A percentile compares a stretch with the other conserved stretches of the same genome.
These are phyloP conservation scores for Leptinotarsa defecta DNA, from an alignment of 1,140 invertebrate species.

Conservation along the genomic window DNA sequence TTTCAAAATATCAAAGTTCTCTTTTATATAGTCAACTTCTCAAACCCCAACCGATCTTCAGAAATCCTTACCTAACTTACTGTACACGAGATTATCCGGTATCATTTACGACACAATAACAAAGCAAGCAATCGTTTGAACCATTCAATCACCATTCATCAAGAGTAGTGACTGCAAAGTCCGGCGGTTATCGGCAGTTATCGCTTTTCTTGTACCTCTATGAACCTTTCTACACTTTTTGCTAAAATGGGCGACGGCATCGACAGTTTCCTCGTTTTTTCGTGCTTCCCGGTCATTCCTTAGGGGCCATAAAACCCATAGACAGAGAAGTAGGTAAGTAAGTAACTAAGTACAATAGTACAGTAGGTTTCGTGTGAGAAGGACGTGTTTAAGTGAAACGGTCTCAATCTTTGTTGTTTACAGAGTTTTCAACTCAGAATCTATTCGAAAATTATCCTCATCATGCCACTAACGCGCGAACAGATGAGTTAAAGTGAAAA, in stretches of 20 bases:
- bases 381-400: too few relatives aligned
- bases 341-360: too few relatives aligned
- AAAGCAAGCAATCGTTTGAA: background rate
- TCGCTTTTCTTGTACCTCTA: too few relatives aligned
- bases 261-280: conserved; percentile 60
- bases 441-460: too few relatives aligned
- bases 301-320: conserved; percentile 72
- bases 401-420: too few relatives aligned
- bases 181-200: too few relatives aligned
- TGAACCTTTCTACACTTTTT: background rate
- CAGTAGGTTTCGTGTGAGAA: too few relatives aligned
- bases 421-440: too few relatives aligned
- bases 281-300: conserved; percentile 72
- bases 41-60: background rate
- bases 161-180: background rate
- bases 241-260: conserved; percentile 8
- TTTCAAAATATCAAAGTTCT: too few relatives aligned
- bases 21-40: too few relatives aligned
- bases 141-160: background rate
- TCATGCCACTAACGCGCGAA: too few relatives aligned
- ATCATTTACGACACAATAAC: background rate
- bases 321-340: conserved; percentile 90
- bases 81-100: background rate
- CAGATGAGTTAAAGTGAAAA: too few relatives aligned
- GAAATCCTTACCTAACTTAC: background rate